phyloP scores from a whole-genome alignment of 2,797 vertebrate genomes.

The Galago senegalensis region DNA sequence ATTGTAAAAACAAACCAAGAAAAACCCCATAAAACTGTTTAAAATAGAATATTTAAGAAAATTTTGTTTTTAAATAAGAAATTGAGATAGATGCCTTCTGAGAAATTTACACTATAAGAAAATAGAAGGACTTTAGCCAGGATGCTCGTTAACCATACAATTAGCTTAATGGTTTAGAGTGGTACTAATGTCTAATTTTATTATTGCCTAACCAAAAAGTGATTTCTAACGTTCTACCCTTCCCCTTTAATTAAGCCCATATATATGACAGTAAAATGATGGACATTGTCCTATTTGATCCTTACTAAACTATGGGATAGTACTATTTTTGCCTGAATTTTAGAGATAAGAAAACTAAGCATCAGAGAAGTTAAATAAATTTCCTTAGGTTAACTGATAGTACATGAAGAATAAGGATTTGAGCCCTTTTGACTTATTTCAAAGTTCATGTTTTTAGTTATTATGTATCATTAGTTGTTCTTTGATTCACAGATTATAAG shows the following conservation, averaged over 20 bases:
- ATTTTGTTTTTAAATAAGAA: constrained; percentile 1
- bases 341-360: constrained; percentile 28
- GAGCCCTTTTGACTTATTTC: constrained; percentile 61
- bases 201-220: constrained; percentile 24
- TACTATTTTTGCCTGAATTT: constrained; percentile 32
- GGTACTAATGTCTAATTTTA: not conserved
- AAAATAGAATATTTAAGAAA: not conserved
- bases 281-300: too few species aligned
- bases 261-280: too few species aligned
- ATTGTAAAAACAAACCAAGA: not conserved
- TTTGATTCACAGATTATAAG: constrained; percentile 59
- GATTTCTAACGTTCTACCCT: not conserved
- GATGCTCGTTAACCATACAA: not conserved
- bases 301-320: not conserved
- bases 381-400: not conserved
- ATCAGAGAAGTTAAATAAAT: constrained; percentile 38
- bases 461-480: constrained; percentile 42
- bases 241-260: not conserved
- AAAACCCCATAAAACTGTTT: not conserved
- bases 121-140: not conserved
- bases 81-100: not conserved
- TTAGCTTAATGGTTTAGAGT: constrained; percentile 30
- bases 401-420: constrained; percentile 32
- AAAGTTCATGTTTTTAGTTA: constrained; percentile 57
- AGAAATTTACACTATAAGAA: constrained; percentile 6